Conservation (phyloP, 2,113 vertebrate genomes). For the Plotosus lineatus region DNA sequence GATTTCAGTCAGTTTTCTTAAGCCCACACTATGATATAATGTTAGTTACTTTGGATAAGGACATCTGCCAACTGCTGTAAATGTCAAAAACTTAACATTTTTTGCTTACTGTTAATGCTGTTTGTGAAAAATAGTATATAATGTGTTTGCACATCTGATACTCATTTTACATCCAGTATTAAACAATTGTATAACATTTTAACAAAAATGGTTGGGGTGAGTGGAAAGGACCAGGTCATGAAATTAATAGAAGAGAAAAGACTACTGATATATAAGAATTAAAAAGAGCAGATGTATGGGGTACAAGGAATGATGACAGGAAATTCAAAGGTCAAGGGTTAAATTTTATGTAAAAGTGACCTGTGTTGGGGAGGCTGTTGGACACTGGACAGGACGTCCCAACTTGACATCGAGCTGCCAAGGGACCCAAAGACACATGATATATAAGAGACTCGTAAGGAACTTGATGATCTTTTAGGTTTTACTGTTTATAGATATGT, state of each 20-base stretch:
- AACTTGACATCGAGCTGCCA: constrained; percentile 77
- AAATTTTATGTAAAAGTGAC: constrained; percentile 53
- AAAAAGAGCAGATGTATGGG: background rate
- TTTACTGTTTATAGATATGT: no score
- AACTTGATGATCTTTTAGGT: no score
- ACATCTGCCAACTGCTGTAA: no score
- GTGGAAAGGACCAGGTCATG: background rate
- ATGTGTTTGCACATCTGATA: background rate
- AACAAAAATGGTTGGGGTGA: background rate
- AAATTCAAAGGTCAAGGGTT: constrained; percentile 15
- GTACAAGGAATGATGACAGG: background rate
- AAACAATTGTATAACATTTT: background rate
- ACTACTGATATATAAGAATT: background rate
- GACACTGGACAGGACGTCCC: constrained; percentile 73
- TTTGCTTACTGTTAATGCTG: no score
- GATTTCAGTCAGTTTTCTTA: no score
- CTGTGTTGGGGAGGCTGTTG: constrained; percentile 68
- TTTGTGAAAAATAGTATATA: no score
- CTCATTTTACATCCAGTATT: background rate
- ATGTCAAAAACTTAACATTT: no score
- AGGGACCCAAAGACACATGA: constrained; percentile 59
- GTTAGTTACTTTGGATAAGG: no score
- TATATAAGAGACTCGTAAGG: no score
- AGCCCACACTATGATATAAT: no score
- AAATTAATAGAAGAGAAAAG: background rate